Conservation (phyloP, 2,888 invertebrate genomes). For the Resseliella maxima region DNA sequence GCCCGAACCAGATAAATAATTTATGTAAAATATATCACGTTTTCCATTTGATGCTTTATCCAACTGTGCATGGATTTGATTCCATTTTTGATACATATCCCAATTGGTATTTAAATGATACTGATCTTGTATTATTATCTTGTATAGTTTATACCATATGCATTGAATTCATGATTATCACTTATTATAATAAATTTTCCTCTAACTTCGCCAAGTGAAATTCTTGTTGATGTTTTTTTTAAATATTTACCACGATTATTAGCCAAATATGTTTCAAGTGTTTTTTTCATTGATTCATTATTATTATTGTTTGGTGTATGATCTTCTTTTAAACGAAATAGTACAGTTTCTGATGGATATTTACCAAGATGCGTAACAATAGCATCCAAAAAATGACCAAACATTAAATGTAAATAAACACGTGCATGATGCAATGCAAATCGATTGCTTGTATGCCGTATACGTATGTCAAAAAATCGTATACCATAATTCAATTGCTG, state of each 20-base stretch:
- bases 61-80: background rate
- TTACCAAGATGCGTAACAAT: background rate
- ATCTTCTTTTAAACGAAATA: conserved; percentile 56
- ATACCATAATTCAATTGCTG: conserved; percentile 10
- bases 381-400: conserved; percentile 4
- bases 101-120: background rate
- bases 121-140: background rate
- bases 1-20: conserved; percentile 51
- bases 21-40: background rate
- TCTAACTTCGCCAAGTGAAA: background rate
- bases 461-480: conserved; percentile 54
- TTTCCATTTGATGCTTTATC: background rate
- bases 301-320: no score
- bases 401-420: background rate
- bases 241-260: background rate
- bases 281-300: background rate
- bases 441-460: background rate
- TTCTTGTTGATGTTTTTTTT: background rate
- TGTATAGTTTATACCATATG: conserved; percentile 12
- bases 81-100: conserved; percentile 39
- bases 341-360: conserved; percentile 36
- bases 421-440: conserved; percentile 12
- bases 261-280: conserved; percentile 16
- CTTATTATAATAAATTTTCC: conserved; percentile 44
- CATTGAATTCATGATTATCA: background rate